Conservation (phyloP, 2,113 vertebrate genomes). For the Marmota flaviventris region DNA sequence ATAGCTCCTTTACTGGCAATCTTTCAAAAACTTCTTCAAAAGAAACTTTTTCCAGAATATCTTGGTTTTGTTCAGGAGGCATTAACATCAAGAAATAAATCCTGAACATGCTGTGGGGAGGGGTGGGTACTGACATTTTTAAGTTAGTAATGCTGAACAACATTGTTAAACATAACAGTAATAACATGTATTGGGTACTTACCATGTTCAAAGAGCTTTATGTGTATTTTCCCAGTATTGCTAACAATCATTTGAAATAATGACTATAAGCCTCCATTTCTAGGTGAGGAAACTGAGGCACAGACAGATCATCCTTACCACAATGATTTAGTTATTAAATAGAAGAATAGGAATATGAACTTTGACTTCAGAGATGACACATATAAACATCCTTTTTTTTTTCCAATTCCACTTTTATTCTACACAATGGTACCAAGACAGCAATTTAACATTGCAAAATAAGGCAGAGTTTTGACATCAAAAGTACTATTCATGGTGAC, state of each 20-base stretch:
- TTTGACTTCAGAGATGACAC: neutral
- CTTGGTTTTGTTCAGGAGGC: neutral
- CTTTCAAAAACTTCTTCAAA: neutral
- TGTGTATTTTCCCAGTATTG: neutral
- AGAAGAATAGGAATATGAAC: neutral
- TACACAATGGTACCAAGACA: neutral
- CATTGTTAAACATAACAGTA: neutral
- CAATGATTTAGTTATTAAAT: neutral
- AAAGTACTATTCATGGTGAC: neutral
- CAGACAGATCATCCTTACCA: neutral
- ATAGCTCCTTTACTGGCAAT: neutral
- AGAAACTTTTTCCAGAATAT: neutral
- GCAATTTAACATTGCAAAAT: neutral
- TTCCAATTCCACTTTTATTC: neutral
- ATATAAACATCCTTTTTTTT: neutral
- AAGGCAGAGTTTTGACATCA: neutral
- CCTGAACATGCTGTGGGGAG: neutral
- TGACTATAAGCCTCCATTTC: neutral
- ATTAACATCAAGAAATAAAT: slow-evolving; percentile 35
- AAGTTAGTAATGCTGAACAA: neutral
- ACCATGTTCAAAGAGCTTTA: neutral
- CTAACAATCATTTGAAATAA: slow-evolving; percentile 7
- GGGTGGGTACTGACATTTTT: neutral
- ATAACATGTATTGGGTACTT: neutral
- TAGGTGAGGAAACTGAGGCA: slow-evolving; percentile 4